These are phyloP conservation scores for Peromyscus nudipes DNA, from an alignment of 2,797 vertebrate genomes.

Conservation along the genomic window DNA sequence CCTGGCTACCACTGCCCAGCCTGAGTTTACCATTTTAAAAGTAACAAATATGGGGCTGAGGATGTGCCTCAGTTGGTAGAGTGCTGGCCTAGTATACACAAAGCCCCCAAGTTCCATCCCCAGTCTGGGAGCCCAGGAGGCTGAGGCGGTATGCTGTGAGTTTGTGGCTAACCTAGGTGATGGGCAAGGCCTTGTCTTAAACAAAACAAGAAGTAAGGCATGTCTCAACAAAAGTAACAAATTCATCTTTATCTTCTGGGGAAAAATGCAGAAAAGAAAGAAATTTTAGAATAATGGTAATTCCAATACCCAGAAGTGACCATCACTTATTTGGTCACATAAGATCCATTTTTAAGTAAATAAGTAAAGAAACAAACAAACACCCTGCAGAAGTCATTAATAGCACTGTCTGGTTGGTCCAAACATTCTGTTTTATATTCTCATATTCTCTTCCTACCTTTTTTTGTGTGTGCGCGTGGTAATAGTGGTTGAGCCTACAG, in stretches of 20 bases:
- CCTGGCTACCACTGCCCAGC: too few relatives aligned
- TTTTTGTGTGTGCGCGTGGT: neutral
- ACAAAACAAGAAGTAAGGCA: neutral
- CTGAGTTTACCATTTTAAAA: neutral
- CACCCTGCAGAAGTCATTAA: neutral
- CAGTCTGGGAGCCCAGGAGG: neutral
- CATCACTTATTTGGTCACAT: neutral
- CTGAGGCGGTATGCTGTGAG: neutral
- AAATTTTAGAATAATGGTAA: neutral
- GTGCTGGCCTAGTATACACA: neutral
- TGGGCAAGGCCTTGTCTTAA: neutral
- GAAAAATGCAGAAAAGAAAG: neutral
- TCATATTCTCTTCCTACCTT: neutral
- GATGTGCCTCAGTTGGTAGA: neutral
- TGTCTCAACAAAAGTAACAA: neutral
- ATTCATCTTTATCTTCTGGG: neutral
- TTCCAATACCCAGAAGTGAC: neutral
- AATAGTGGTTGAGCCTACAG: neutral
- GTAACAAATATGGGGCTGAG: neutral
- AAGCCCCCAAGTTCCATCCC: neutral
- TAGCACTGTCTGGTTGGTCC: neutral
- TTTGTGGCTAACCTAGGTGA: neutral
- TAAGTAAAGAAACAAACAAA: neutral
- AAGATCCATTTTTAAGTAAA: neutral
- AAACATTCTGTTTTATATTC: neutral